Evolutionary conservation across 1,140 invertebrate species (phyloP), one percentile per base, ranked within the genome.

Genomic region (Tetraneura akinire): DNA sequence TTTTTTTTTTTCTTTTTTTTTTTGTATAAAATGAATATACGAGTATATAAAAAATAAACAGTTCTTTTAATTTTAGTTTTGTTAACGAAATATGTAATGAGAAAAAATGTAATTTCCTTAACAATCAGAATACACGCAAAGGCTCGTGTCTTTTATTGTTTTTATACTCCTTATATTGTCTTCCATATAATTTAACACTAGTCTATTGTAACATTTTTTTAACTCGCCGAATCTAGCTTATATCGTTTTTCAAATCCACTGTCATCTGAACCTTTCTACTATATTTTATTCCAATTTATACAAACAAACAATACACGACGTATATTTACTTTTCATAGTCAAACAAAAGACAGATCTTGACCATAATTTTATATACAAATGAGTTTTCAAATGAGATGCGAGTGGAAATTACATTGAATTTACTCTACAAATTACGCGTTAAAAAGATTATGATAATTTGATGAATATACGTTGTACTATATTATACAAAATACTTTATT

Each of bases 91-190:
- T 23, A 55, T 32, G 32, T 42, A 76, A n/a, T 51, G 57, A 74
- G 71, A 76, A 14, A 21, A n/a, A 76, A 76, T 76, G 57, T 76
- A 76, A 76, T 76, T 76, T 76, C 21, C 51, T 74, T 18, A 10
- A 51, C 71, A 74, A 74, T 74, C 71, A 74, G 37, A 47, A 49
- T 47, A 21, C 51, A 37, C 71, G 23, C 14, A 13, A 57, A 57
- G 11, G 32, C 49, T 29, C 16, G 47, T n/a, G n/a, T 73, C 51
- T 55, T n/a, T 55, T 76, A 76, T 76, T 76, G 68, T 71, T 71
- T 71, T 71, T 29, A 37, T n/a, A 70, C 66, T 23, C 68, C 68
- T 71, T 16, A 51, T 51, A 29, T 26, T 71, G 66, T 68, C 66
- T 47, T 47, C 21, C 42, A 21, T 68, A 47, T 37, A 37, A 47